Evolutionary conservation across 2,113 vertebrate species (phyloP), one percentile per base, ranked within the genome.

Genomic region (Garra rufa): DNA sequence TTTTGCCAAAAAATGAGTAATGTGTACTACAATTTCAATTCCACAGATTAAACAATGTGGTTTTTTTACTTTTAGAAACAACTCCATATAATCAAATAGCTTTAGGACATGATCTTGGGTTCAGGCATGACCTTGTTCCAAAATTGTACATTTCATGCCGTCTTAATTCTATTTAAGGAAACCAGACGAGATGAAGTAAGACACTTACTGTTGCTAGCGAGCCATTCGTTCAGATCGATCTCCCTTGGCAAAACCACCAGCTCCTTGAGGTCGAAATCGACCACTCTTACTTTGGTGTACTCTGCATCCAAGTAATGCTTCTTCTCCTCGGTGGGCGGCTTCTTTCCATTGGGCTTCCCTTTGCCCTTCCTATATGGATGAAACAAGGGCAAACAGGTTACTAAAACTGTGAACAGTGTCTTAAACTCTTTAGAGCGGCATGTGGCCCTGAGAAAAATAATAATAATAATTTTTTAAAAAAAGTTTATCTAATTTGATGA

Each of bases 141-240:
- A 9, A 34, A 21, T 52, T 52, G 50, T 21, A 19, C 7, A 21
- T 21, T 19, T 52, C 19, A 52, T 21, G 7, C 3, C 2, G 59
- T 15, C 57, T 63, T 63, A 30, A 30, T 30, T 65, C 26, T 63
- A 28, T 65, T 26, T 9, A 1, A 4, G n/a, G 57, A 24, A 7
- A 17, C 1, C 17, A 52, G 6, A 52, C 6, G 14, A 30, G 28
- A 15, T 9, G 28, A 34, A 2, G 15, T 3, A 14, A 76, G 46
- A 24, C 15, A 96, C 97, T 92, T 91, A 99, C 98, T 98, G 93
- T 98, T 99, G 95, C 97, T 98, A 88, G 98, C 98, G 79, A 99
- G 96, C 98, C 98, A 99, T 93, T 99, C 98, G 0, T 99, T 98
- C 92, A 99, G 97, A 93, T 99, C 98, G 79, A 99, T 99, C 94